Percentiles rank a stretch among this genome's conserved stretches.
These are phyloP conservation scores for Tenrec ecaudatus DNA, from an alignment of 2,113 vertebrate species.

Conservation along the genomic window DNA sequence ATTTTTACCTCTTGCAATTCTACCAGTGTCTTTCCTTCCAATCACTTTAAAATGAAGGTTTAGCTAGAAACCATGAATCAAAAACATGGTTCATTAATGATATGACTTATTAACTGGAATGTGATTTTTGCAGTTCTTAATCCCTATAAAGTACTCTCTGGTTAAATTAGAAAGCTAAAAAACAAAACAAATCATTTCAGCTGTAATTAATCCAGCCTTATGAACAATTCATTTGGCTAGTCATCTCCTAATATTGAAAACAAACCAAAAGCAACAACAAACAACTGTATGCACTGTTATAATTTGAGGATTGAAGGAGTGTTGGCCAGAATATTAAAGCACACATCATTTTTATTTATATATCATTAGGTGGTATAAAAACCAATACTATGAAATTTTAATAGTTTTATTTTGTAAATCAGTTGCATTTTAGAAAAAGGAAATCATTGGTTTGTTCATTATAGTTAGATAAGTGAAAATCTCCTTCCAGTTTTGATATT, in stretches of 20 bases:
- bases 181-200: neutral
- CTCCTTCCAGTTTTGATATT: neutral
- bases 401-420: neutral
- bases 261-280: neutral
- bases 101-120: neutral
- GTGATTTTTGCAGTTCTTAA: conserved; percentile 11
- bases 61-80: neutral
- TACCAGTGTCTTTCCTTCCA: too few relatives aligned
- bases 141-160: neutral
- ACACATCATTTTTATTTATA: neutral
- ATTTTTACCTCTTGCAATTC: too few relatives aligned
- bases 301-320: too few relatives aligned
- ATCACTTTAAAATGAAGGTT: conserved; percentile 36
- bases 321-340: neutral
- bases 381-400: neutral
- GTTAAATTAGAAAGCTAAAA: neutral
- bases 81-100: conserved; percentile 11
- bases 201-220: conserved; percentile 31
- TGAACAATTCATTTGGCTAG: neutral
- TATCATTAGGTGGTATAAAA: neutral
- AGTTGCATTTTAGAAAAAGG: conserved; percentile 45
- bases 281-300: too few relatives aligned
- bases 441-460: neutral
- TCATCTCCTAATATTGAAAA: conserved; percentile 21
- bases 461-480: neutral